These are phyloP conservation scores for Ylistrum balloti DNA, from an alignment of 1,140 invertebrate genomes.

Conservation along the genomic window DNA sequence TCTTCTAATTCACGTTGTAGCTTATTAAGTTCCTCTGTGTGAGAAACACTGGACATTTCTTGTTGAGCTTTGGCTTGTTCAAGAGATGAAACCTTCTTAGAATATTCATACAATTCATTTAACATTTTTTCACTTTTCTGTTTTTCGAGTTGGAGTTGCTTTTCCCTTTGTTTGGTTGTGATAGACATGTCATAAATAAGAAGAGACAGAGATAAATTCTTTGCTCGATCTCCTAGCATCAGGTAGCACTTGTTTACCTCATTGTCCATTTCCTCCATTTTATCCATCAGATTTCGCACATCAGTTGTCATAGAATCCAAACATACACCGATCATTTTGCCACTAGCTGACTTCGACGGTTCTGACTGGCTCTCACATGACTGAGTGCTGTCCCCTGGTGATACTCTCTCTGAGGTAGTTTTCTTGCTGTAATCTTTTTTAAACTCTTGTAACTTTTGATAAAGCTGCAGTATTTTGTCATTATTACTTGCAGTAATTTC, in stretches of 20 bases:
- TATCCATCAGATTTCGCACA: conserved; percentile 59
- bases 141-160: conserved; percentile 62
- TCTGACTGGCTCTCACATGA: neutral
- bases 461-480: neutral
- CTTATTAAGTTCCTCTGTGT: conserved; percentile 65
- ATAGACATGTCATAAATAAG: conserved; percentile 64
- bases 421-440: neutral
- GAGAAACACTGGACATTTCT: conserved; percentile 60
- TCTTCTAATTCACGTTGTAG: conserved; percentile 61
- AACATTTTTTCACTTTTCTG: conserved; percentile 66
- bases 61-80: conserved; percentile 63
- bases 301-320: conserved; percentile 44
- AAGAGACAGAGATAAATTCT: conserved; percentile 61
- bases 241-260: conserved; percentile 66
- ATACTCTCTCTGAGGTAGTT: neutral
- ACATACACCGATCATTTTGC: neutral
- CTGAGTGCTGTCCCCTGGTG: neutral
- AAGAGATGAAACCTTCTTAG: conserved; percentile 65
- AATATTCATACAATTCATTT: conserved; percentile 68
- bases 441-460: neutral
- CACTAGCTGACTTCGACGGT: neutral
- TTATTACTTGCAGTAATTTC: conserved; percentile 44
- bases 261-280: conserved; percentile 62
- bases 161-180: conserved; percentile 56
- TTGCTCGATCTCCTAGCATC: conserved; percentile 64